Percentiles rank a stretch among this genome's conserved stretches.
Conservation (phyloP, 2,888 invertebrate genomes). For the Escarpia spicata region DNA sequence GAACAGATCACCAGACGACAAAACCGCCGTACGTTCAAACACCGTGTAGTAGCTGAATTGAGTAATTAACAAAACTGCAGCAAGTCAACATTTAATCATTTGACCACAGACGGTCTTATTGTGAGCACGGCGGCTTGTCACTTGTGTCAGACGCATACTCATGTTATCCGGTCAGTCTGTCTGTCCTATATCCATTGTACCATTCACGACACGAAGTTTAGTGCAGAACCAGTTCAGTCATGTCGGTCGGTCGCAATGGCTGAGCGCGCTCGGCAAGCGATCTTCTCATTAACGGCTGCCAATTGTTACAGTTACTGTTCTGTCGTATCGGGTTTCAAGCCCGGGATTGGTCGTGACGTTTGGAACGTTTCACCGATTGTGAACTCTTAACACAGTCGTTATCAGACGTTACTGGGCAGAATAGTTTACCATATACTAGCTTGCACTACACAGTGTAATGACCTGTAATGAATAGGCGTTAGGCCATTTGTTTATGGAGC, state of each 20-base stretch:
- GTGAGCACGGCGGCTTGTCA: not conserved
- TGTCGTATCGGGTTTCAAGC: not conserved
- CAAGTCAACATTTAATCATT: not conserved
- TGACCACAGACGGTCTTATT: not conserved
- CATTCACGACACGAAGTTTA: not conserved
- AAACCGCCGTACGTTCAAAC: not conserved
- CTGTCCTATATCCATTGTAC: not conserved
- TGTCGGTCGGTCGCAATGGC: not conserved
- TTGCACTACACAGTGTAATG: not conserved
- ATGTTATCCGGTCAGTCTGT: not conserved
- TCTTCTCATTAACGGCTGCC: not conserved
- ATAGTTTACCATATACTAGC: not conserved
- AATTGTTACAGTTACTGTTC: not conserved
- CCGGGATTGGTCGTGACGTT: not conserved
- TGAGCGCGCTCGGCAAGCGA: not conserved
- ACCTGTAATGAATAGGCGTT: not conserved
- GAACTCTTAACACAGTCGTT: not conserved
- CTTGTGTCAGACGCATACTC: not conserved
- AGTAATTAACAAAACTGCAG: not conserved
- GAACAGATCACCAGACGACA: not conserved
- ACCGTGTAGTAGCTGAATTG: not conserved
- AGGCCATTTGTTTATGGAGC: not conserved
- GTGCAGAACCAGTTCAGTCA: not conserved
- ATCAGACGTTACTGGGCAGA: not conserved
- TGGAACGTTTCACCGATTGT: not conserved